Evolutionary conservation across 2,797 vertebrate species (phyloP), one percentile per base, ranked within the genome.

Genomic region (Scyliorhinus canicula): DNA sequence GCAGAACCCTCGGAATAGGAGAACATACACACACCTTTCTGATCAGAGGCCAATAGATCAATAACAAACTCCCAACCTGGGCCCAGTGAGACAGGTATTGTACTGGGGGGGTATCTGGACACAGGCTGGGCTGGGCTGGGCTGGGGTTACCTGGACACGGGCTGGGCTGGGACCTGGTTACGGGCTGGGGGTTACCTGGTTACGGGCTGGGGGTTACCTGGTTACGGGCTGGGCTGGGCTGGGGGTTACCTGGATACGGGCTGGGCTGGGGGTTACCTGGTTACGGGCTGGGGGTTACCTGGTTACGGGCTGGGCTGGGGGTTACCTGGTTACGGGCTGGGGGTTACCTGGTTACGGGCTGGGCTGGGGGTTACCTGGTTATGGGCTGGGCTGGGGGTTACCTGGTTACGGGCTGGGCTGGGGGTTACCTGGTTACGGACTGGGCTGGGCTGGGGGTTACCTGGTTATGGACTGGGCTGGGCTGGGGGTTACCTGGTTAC

Each of bases 81-180:
- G 14, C 8, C 55, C 3, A n/a, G 95, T 96, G 91, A 74, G 95
- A 95, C 90, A 60, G 95, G 95, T 5, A 90, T 95, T 95, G 95
- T 95, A 86, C 95, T 0, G n/a, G 0, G 95, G 96, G 67, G 97
- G 50, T 85, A 85, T 96, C 16, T 96, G 57, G 0, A 96, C 95
- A 14, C 95, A 97, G 0, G 95, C 1, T 9, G 26, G 11, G 82
- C 1, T 85, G 82, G n/a, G n/a, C 95, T 0, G 0, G n/a, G n/a
- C n/a, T n/a, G 95, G 96, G 67, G 97, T 50, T 85, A 85, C 96
- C 16, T 96, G 57, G 0, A 96, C 95, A 14, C 95, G 97, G 0
- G 95, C 1, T 9, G 26, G 11, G 82, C 1, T 85, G 82, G n/a
- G n/a, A n/a, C n/a, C n/a, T n/a, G n/a, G n/a, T n/a, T n/a, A n/a